These are phyloP conservation scores for Momotus momota DNA, from an alignment of 2,797 vertebrate genomes.

Conservation along the genomic window DNA sequence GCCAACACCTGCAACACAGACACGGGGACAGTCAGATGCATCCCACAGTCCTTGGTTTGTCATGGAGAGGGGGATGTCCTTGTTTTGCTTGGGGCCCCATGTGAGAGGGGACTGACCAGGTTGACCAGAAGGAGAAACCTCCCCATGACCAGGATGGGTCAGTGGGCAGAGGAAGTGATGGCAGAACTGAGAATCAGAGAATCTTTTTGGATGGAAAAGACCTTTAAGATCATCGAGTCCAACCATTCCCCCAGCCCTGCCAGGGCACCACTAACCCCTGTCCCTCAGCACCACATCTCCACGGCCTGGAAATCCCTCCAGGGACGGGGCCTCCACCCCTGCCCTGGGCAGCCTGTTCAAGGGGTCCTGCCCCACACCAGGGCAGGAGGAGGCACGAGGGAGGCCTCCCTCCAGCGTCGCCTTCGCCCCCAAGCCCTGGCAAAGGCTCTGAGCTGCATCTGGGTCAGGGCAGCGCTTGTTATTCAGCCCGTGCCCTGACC, in stretches of 20 bases:
- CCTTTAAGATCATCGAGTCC: too few species aligned
- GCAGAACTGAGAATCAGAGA: neutral
- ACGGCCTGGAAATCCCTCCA: neutral
- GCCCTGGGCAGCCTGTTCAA: neutral
- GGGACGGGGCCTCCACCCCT: too few species aligned
- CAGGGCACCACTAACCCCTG: too few species aligned
- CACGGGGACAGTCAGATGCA: neutral
- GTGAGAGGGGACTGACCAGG: rapidly evolving
- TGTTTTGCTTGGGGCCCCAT: neutral
- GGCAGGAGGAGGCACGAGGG: rapidly evolving
- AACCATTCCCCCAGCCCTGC: neutral
- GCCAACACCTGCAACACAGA: constrained; percentile 86
- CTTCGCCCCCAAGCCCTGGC: neutral
- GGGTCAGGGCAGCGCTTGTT: constrained; percentile 57
- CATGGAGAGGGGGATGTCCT: neutral
- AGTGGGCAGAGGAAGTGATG: neutral
- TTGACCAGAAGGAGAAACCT: neutral
- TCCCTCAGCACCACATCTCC: neutral
- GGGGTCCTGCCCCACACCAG: neutral
- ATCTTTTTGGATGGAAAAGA: neutral
- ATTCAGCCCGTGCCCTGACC: constrained; percentile 62
- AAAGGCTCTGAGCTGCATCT: neutral
- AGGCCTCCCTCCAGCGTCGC: neutral
- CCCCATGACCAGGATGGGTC: neutral
- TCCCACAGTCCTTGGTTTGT: neutral